Base-by-base conservation (phyloP, 2,113 vertebrate species). In the Gadus macrocephalus region DNA sequence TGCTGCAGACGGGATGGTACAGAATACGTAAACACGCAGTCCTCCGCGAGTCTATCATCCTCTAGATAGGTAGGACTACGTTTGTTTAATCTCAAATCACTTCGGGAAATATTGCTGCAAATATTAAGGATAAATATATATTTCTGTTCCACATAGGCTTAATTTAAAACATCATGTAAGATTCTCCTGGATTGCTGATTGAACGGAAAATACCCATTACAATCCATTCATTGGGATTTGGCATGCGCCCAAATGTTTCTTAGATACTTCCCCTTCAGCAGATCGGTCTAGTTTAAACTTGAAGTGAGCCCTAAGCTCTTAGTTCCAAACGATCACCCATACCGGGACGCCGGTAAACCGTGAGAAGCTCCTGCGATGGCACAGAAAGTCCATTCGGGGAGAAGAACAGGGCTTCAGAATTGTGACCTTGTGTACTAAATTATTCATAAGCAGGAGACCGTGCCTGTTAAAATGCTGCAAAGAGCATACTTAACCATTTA, bases 361-460 rank as follows among this genome's bases (percentile, higher is more conserved):
- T 22, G 3, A 59, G 8, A 0, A 49, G 6, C 42, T 49, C 42
- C 42, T 49, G 42, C 42, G 42, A 49, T 49, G 42, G 42, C 42
- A 49, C 11, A 2, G 8, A 7, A 49, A 49, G 8, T 49, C 42
- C 42, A 49, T 49, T 7, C 42, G 8, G 22, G 59, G 59, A 19
- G 16, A 63, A 15, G 28, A 62, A 25, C 61, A 61, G 14, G 59
- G 64, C 78, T 84, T 85, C 67, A 74, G 66, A 35, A 70, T 73
- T 71, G 75, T 86, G 85, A 90, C 85, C 89, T 90, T 89, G 87
- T 75, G 56, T 80, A 67, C 69, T 90, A 78, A 88, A 88, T 90
- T 66, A 87, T 89, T 89, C 78, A 49, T 49, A 2, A 88, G 66
- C 64, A 83, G 68, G 63, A 77, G 78, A 74, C 78, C 67, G 78